Conservation (phyloP, 2,113 vertebrate species). For the Triplophysa siluroides region DNA sequence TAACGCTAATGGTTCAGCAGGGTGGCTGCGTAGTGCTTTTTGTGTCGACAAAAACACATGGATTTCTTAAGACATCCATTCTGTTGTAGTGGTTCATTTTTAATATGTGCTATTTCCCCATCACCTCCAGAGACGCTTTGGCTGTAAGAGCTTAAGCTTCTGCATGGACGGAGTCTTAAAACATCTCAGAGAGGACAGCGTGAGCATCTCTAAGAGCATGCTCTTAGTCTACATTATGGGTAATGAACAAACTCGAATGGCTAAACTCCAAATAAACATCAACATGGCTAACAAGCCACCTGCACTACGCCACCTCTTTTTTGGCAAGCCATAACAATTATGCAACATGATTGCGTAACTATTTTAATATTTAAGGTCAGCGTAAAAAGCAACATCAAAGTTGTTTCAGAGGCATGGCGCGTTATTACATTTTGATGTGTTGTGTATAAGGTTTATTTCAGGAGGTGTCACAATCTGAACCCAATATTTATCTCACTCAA, state of each 20-base stretch:
- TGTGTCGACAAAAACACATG: conserved; percentile 18
- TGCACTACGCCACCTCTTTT: not conserved
- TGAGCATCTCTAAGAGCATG: not conserved
- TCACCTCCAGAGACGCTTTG: conserved; percentile 20
- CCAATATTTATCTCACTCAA: not conserved
- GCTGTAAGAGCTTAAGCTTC: conserved; percentile 17
- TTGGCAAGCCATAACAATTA: not conserved
- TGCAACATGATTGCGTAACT: not conserved
- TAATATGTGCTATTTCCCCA: conserved; percentile 21
- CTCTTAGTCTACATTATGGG: conserved; percentile 16
- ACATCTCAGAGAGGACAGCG: conserved; percentile 1
- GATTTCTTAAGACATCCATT: conserved; percentile 34
- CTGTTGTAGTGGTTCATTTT: conserved; percentile 38
- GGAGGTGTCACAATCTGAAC: not conserved
- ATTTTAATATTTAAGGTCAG: not conserved
- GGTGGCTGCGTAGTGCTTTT: conserved; percentile 32
- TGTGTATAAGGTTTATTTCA: not conserved
- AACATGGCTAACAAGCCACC: not conserved
- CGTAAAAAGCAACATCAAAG: too few species aligned
- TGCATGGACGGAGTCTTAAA: conserved; percentile 27
- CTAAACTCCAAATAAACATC: not conserved
- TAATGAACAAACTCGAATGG: conserved; percentile 9
- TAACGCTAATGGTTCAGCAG: conserved; percentile 30
- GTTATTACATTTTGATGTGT: too few species aligned
- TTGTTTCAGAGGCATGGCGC: too few species aligned